Evolutionary conservation across 2,888 invertebrate species (phyloP), one percentile per base, ranked within the genome.

Genomic region (Bembecia ichneumoniformis): DNA sequence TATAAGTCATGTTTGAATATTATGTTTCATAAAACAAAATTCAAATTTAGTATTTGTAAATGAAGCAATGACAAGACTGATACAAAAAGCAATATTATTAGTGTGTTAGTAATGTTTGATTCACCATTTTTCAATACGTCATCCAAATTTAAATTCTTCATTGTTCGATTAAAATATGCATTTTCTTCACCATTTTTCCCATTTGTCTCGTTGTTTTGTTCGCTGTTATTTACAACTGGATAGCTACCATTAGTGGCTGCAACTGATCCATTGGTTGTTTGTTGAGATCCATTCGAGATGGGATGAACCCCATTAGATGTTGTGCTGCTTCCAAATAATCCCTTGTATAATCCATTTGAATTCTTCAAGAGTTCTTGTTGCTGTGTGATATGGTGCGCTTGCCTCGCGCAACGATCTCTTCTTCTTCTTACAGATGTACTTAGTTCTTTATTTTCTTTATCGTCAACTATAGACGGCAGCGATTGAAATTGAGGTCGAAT

Each of bases 321-420:
- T 43, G 55, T 54, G 34, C 58, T 52, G 14, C 55, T 71, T 3
- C 58, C 58, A 49, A 74, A 76, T 2, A 78, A 51, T 2, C 71
- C 71, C 50, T 68, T 77, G 53, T 74, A 74, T 28, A 74, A 62
- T 3, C 63, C 68, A 52, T 62, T 72, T 0, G 79, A 74, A 51
- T 71, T 76, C 47, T 77, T 83, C 7, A 83, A 59, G 54, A 86
- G 64, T 78, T 94, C 94, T 69, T 94, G 90, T 69, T 94, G 96
- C 64, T 96, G 95, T 65, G 91, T 90, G 64, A 95, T 92, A 66
- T 95, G 94, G 68, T 93, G 94, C 50, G 94, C 91, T 70, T 96
- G 96, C 54, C 96, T 89, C 61, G 95, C 95, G 46, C 92, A 95
- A 56, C 96, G 89, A 68, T 96, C 95, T 54, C 95, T 89, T 53